phyloP scores from a whole-genome alignment of 2,113 vertebrate genomes.

The Colaptes auratus region DNA sequence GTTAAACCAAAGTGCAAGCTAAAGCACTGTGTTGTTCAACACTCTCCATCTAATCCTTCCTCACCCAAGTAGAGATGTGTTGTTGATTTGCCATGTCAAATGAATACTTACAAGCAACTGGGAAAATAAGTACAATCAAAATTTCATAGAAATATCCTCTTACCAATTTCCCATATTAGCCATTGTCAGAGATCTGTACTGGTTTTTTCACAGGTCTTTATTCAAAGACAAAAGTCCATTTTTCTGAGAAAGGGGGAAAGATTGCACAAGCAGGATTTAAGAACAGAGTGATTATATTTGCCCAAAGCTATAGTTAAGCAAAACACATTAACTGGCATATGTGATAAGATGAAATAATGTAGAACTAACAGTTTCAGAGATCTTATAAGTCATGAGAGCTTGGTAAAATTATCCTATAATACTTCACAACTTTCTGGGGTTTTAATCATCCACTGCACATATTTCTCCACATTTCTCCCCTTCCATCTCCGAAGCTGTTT shows the following conservation, averaged over 20 bases:
- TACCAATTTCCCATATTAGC: not conserved
- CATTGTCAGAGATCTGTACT: not conserved
- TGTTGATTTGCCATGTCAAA: not conserved
- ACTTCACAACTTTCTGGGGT: not conserved
- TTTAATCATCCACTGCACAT: not conserved
- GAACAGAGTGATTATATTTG: not conserved
- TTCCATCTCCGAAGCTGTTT: not conserved
- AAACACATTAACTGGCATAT: not conserved
- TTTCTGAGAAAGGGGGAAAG: not conserved
- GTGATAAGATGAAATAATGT: not conserved
- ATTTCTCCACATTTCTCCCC: not conserved
- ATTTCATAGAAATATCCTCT: not conserved
- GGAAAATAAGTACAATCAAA: not conserved
- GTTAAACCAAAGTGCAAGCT: not conserved
- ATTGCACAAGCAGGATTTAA: not conserved
- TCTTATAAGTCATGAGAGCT: not conserved
- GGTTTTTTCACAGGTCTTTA: not conserved
- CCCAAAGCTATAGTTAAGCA: not conserved
- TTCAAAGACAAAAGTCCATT: not conserved
- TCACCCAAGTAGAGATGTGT: not conserved
- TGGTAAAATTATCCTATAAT: not conserved
- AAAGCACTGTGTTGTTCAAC: not conserved
- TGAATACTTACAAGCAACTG: not conserved
- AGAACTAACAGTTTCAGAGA: not conserved
- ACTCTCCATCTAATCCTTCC: not conserved